Conservation (phyloP, 1,140 invertebrate genomes). For the Bombus terrestris region DNA sequence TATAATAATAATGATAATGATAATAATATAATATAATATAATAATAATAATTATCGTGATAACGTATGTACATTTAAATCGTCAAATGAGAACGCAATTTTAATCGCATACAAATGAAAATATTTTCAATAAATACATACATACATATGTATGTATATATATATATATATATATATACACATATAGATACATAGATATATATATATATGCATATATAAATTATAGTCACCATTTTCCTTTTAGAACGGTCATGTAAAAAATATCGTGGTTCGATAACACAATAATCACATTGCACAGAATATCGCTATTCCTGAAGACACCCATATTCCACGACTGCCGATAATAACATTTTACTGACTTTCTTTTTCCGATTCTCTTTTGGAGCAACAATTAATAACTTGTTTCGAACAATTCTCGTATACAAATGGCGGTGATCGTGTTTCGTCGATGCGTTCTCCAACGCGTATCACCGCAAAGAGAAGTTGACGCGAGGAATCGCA, state of each 20-base stretch:
- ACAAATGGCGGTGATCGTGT: not conserved
- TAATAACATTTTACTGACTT: not conserved
- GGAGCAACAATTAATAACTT: not conserved
- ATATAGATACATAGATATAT: not conserved
- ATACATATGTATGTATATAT: not conserved
- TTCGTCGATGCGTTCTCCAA: not conserved
- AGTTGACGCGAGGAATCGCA: not conserved
- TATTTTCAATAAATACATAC: conserved; percentile 28
- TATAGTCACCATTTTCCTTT: conserved; percentile 12
- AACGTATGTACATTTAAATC: conserved; percentile 22
- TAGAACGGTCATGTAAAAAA: conserved; percentile 21
- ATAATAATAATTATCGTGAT: not conserved
- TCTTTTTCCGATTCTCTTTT: not conserved
- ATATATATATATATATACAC: not conserved
- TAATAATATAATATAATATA: not conserved
- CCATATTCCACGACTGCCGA: not conserved
- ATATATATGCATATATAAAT: conserved; percentile 11
- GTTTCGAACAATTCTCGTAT: not conserved
- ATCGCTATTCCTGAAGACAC: conserved; percentile 27
- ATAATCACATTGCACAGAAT: conserved; percentile 53
- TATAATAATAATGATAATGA: not conserved
- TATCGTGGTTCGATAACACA: conserved; percentile 36
- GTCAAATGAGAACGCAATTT: conserved; percentile 22
- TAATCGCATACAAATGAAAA: conserved; percentile 36
- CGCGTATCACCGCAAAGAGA: not conserved